phyloP scores from a whole-genome alignment of 1,140 invertebrate genomes.

The Chironomus striatipennis region DNA sequence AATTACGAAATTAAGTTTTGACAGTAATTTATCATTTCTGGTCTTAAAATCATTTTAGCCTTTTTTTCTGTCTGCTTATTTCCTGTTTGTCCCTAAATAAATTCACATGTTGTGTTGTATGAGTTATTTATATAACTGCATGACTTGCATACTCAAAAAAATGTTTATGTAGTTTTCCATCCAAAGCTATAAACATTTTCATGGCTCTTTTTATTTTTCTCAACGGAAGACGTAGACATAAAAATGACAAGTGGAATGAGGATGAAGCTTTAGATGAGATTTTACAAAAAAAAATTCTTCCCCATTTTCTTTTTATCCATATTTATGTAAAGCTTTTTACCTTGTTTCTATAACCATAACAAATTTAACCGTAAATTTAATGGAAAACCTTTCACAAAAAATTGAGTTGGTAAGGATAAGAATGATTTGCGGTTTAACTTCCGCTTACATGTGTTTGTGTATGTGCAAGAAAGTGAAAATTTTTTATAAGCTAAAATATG shows the following conservation, averaged over 20 bases:
- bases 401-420: conserved; percentile 2
- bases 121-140: not conserved
- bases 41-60: too few relatives aligned
- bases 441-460: too few relatives aligned
- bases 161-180: not conserved
- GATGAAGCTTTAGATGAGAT: too few relatives aligned
- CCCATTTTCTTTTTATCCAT: not conserved
- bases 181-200: not conserved
- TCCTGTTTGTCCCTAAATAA: too few relatives aligned
- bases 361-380: conserved; percentile 11
- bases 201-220: not conserved
- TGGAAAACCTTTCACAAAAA: not conserved
- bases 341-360: not conserved
- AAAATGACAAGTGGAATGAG: too few relatives aligned
- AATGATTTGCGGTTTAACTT: not conserved
- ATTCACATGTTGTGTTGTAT: too few relatives aligned
- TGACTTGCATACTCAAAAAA: not conserved
- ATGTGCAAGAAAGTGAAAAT: too few relatives aligned
- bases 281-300: too few relatives aligned
- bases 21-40: too few relatives aligned
- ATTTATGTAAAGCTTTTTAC: not conserved
- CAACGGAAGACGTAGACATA: not conserved
- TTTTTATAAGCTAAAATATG: too few relatives aligned
- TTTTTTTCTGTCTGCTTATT: too few relatives aligned
- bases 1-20: too few relatives aligned